Evolutionary conservation across 2,888 invertebrate genomes (phyloP), one percentile per base, ranked within the genome.

Genomic region (Pristionchus entomophagus): DNA sequence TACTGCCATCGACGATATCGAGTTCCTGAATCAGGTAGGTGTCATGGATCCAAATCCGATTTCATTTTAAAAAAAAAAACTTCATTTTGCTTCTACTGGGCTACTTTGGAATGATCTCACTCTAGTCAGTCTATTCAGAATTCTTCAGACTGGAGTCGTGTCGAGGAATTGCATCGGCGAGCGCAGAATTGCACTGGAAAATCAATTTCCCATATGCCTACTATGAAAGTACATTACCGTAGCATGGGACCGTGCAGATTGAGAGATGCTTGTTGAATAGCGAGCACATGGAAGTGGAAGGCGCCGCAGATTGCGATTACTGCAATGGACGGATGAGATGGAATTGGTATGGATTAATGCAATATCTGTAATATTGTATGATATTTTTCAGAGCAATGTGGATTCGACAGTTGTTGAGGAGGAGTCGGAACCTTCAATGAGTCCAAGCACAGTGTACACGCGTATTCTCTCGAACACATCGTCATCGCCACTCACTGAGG

Each of bases 401-500:
- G 29, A 26, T 26, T 38, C 22, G 45, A 6, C 53, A 53, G 53
- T 19, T 45, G 8, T 45, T 14, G 14, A 45, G 45, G 45, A 45
- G 8, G 6, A 10, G 6, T 10, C 6, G 14, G 14, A 17, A 90
- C 91, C 87, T 89, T 93, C 93, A 10, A 86, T 87, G 51, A 91
- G 59, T 14, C 94, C 93, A 29, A 94, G 86, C n/a, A 87, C 93
- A 14, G 94, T 94, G 88, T 95, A 95, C 32, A 95, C 94, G 5
- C 94, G 94, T 6, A 95, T 93, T 29, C 95, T 90, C 69, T 92
- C 62, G 19, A 32, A 73, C 22, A 86, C 32, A 86, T 49, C 82
- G 84, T 73, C 59, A 59, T 69, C 8, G 8, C 26, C 62, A 14
- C 45, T 45, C 45, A 14, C 6, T 45, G 56, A 26, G 32, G 17